Percentiles rank a stretch among this genome's conserved stretches.
These are phyloP conservation scores for Cryptotis parvus DNA, from an alignment of 2,113 vertebrate genomes.

Conservation along the genomic window DNA sequence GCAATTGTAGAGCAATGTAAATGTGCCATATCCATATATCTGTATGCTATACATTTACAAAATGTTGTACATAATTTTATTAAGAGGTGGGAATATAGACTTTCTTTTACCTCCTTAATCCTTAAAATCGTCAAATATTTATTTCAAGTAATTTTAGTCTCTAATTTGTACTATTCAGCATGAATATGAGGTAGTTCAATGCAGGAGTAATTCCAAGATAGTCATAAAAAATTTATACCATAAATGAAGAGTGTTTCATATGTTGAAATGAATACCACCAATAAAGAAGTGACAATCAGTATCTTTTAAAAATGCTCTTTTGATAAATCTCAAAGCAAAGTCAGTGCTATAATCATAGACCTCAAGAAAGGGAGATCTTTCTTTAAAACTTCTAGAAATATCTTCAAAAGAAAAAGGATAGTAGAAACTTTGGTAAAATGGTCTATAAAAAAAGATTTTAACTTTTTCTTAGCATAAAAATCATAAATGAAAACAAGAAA, in stretches of 20 bases:
- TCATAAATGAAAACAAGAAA: conserved; percentile 12
- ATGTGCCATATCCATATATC: not conserved
- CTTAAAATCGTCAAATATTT: not conserved
- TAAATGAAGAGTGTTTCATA: not conserved
- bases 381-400: not conserved
- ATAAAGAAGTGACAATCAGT: not conserved
- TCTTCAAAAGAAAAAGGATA: not conserved
- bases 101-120: not conserved
- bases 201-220: not conserved
- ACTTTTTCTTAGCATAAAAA: not conserved
- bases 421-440: not conserved
- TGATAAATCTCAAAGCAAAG: not conserved
- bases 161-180: not conserved
- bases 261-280: not conserved
- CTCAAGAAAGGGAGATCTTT: not conserved
- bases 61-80: not conserved
- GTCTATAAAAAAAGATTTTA: not conserved
- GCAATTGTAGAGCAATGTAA: not conserved
- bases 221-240: not conserved
- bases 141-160: not conserved
- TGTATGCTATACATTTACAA: not conserved
- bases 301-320: not conserved
- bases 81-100: too few species aligned
- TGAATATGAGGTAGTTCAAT: not conserved
- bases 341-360: not conserved